Evolutionary conservation across 2,113 vertebrate genomes (phyloP), one percentile per base, ranked within the genome.

Genomic region (Crotalus helleri): DNA sequence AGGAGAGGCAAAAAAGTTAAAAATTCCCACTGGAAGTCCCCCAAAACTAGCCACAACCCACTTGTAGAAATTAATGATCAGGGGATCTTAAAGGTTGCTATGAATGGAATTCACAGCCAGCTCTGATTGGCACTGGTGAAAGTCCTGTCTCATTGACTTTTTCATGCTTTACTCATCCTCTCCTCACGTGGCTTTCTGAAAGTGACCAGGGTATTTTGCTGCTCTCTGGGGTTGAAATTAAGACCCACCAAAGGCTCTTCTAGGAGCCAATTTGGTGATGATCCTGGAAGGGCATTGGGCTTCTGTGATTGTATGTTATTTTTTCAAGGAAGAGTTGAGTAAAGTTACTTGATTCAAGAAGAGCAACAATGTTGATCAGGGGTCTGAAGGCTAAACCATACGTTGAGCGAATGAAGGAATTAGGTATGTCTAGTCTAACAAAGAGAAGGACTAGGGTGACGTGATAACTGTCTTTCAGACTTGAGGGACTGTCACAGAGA

Each of bases 21-120:
- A 54, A 93, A 95, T 96, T 96, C 95, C 96, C 96, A 0, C 2
- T 93, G 94, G 96, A 97, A 96, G 92, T 94, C 96, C 96, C 96
- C 29, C 44, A 21, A 69, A 81, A 6, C 17, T 0, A 90, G 90
- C 89, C 55, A 93, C 26, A 92, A 64, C 89, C 69, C 1, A 1
- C 7, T 93, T 88, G 55, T 85, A 15, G 87, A 92, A 59, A 55
- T 0, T 2, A 46, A 26, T 0, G 55, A 81, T 89, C 58, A 39
- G 46, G 58, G 86, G 49, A 54, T 49, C 91, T 15, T 19, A 69
- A 88, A 61, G 5, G 46, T 24, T 1, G 6, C 69, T 55, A 5
- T 24, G 46, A 33, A 7, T 53, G 81, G 54, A 86, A 81, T 24
- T 46, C 33, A 81, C 51, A 85, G 19, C 21, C 10, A 0, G 21